Conservation (phyloP, 2,888 invertebrate genomes). For the Drosophila neotestacea region DNA sequence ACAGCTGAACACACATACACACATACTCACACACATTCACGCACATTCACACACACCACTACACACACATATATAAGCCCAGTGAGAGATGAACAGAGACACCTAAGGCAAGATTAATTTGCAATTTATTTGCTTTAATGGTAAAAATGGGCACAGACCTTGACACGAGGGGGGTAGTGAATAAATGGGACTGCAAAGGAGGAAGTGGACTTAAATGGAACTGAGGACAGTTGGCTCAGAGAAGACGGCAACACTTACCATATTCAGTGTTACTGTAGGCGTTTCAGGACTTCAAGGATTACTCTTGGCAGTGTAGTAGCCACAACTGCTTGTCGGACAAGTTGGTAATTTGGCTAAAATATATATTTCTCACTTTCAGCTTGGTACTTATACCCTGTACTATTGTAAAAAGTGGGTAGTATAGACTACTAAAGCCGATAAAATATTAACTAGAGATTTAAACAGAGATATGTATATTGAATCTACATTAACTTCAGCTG, state of each 20-base stretch:
- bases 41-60: neutral
- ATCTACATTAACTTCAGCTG: no score
- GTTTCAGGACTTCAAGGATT: slow-evolving; percentile 5
- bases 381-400: slow-evolving; percentile 27
- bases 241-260: slow-evolving; percentile 57
- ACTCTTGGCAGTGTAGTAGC: neutral
- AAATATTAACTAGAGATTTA: neutral
- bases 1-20: slow-evolving; percentile 8
- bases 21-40: slow-evolving; percentile 9
- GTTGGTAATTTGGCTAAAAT: slow-evolving; percentile 59
- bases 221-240: slow-evolving; percentile 19
- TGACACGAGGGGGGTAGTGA: neutral
- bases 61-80: neutral
- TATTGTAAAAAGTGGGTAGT: neutral
- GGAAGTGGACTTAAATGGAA: slow-evolving; percentile 8
- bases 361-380: slow-evolving; percentile 58
- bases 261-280: slow-evolving; percentile 17
- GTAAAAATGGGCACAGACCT: slow-evolving; percentile 41
- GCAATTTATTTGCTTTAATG: slow-evolving; percentile 80
- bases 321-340: slow-evolving; percentile 42
- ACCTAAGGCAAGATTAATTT: slow-evolving; percentile 79
- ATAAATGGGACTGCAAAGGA: neutral
- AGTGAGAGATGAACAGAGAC: slow-evolving; percentile 30
- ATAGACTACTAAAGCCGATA: neutral
- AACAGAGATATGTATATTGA: no score